These are phyloP conservation scores for Bugulina stolonifera DNA, from an alignment of 2,888 invertebrate species.

Conservation along the genomic window DNA sequence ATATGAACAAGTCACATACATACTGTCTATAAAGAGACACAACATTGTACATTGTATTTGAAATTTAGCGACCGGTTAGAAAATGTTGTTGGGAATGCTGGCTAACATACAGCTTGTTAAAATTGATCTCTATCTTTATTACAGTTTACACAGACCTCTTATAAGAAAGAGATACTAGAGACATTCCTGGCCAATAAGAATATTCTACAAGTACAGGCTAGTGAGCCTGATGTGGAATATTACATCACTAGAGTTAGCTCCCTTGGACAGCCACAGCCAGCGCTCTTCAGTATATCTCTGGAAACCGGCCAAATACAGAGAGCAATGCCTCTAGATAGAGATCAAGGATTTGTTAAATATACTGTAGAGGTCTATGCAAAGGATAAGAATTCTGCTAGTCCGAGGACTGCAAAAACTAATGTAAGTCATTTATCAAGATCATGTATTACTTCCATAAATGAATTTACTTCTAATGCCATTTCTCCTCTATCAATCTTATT, in stretches of 20 bases:
- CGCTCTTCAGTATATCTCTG: conserved; percentile 37
- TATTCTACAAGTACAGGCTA: conserved; percentile 14
- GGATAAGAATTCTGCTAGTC: conserved; percentile 35
- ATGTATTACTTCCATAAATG: no score
- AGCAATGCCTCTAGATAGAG: conserved; percentile 37
- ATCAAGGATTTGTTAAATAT: conserved; percentile 37
- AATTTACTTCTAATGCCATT: no score
- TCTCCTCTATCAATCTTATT: no score
- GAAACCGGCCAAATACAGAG: conserved; percentile 37
- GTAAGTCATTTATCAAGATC: conserved; percentile 37
- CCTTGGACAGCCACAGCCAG: conserved; percentile 52
- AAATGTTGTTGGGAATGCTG: no score
- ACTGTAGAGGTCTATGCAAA: conserved; percentile 42
- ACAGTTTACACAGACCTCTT: neutral
- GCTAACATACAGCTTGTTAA: no score
- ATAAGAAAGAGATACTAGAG: neutral
- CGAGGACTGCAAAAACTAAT: conserved; percentile 38
- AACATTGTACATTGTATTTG: no score
- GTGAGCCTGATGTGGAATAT: conserved; percentile 66
- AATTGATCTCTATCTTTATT: neutral
- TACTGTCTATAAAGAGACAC: no score
- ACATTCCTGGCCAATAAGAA: neutral
- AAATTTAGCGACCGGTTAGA: no score
- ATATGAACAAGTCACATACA: no score
- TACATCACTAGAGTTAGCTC: conserved; percentile 67